A percentile compares a stretch with the other conserved stretches of the same genome.
phyloP scores from a whole-genome alignment of 2,888 invertebrate genomes.

The Liodrosophila aerea region DNA sequence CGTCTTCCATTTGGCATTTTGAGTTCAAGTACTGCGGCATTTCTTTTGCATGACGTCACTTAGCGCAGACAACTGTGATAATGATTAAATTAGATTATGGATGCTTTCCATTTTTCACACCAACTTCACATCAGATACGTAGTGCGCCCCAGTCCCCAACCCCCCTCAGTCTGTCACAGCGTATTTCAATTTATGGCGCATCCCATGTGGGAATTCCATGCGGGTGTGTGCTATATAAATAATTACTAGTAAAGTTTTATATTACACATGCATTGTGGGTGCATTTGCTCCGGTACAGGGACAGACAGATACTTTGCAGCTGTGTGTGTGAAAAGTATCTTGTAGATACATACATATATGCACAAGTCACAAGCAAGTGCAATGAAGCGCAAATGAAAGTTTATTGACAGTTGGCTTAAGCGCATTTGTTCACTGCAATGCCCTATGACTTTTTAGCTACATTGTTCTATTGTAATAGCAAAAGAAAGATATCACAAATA shows the following conservation, averaged over 20 bases:
- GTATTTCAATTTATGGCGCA: slow-evolving; percentile 63
- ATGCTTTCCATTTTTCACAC: slow-evolving; percentile 72
- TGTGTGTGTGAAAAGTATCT: slow-evolving; percentile 14
- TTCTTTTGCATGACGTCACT: slow-evolving; percentile 68
- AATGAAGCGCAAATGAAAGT: slow-evolving; percentile 65
- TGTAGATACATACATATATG: slow-evolving; percentile 16
- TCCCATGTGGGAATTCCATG: slow-evolving; percentile 65
- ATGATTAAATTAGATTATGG: slow-evolving; percentile 80
- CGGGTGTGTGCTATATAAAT: slow-evolving; percentile 69
- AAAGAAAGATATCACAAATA: background rate
- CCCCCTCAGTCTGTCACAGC: slow-evolving; percentile 9
- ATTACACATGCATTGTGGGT: slow-evolving; percentile 49
- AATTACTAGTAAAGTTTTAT: slow-evolving; percentile 74
- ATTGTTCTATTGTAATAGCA: slow-evolving; percentile 17
- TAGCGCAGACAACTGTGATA: slow-evolving; percentile 80
- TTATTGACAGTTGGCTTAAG: slow-evolving; percentile 74
- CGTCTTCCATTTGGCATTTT: slow-evolving; percentile 3
- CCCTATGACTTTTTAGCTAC: slow-evolving; percentile 56
- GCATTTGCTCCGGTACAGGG: slow-evolving; percentile 9
- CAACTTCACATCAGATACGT: slow-evolving; percentile 44
- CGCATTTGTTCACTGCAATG: slow-evolving; percentile 55
- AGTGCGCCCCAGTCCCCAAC: background rate
- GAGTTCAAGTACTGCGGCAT: slow-evolving; percentile 23
- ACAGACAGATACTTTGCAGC: slow-evolving; percentile 5
- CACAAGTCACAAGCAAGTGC: slow-evolving; percentile 51